Evolutionary conservation across 2,113 vertebrate genomes (phyloP), one percentile per base, ranked within the genome.

Genomic region (Pyrgilauda ruficollis): DNA sequence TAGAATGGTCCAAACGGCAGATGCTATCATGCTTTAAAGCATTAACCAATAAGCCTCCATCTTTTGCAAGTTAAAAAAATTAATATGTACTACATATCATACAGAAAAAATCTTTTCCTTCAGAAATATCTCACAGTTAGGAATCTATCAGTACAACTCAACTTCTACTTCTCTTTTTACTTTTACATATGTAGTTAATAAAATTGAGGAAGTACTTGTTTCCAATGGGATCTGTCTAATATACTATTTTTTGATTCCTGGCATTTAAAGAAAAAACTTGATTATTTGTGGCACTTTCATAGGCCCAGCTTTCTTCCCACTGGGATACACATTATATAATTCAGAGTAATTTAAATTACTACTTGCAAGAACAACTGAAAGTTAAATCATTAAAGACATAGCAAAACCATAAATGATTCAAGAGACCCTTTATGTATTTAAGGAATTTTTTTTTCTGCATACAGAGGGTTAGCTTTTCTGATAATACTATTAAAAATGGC

Each of bases 171-270:
- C 10, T 59, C 39, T 61, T 72, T 90, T 90, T 77, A 89, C 14
- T 75, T 78, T 62, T 64, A 90, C 80, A 91, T 87, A 84, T 74
- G 94, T 56, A 97, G 93, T 66, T 90, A 86, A 90, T 93, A 90
- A 90, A 97, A 95, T 85, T 90, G 70, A 75, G 88, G 88, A 96
- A 97, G 84, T 92, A 97, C 95, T 92, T 96, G 86, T 75, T 94
- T 92, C 43, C 84, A 94, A 16, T 84, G 55, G 41, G 20, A 87
- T 95, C 61, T 70, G 49, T 28, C 47, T 72, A 66, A 96, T 43
- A 87, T 35, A 91, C 59, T 68, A 30, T 46, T 75, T 89, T 81
- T 93, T 86, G 52, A 85, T 90, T 93, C 90, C 89, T 91, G 18
- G 73, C 49, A 85, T 80, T 82, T 84, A 83, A 92, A 85, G 41